Conservation (phyloP, 2,113 vertebrate genomes). For the Pterocles orientalis region DNA sequence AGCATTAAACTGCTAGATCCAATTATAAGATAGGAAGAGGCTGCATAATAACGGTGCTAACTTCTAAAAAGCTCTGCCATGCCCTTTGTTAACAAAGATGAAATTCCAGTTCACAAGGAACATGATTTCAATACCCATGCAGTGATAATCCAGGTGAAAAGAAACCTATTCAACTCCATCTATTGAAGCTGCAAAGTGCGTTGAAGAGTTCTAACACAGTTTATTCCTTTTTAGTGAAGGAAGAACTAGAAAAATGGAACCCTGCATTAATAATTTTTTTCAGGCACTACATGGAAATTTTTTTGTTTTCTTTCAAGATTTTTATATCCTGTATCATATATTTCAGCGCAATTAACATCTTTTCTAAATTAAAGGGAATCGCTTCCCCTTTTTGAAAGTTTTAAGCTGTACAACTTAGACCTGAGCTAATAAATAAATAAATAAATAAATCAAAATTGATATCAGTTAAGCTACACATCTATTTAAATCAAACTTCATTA, state of each 20-base stretch:
- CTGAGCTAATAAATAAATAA: neutral
- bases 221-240: neutral
- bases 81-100: slow-evolving; percentile 5
- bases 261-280: neutral
- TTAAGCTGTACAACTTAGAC: neutral
- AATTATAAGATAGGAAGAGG: neutral
- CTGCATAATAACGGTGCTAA: neutral
- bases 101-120: slow-evolving; percentile 19
- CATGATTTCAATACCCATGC: neutral
- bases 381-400: neutral
- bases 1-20: too few species aligned
- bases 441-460: neutral
- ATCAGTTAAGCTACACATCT: neutral
- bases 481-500: neutral
- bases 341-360: neutral
- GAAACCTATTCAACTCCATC: neutral
- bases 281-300: neutral
- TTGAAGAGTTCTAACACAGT: neutral
- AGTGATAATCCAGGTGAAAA: neutral
- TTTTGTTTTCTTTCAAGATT: neutral
- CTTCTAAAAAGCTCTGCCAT: neutral
- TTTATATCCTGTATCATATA: neutral
- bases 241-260: neutral
- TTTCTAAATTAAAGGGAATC: neutral
- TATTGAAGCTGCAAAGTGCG: neutral